These are phyloP conservation scores for Cliona cf. orientalis DNA, from an alignment of 37 sponge, comb jelly and placozoan species.

Conservation along the genomic window DNA sequence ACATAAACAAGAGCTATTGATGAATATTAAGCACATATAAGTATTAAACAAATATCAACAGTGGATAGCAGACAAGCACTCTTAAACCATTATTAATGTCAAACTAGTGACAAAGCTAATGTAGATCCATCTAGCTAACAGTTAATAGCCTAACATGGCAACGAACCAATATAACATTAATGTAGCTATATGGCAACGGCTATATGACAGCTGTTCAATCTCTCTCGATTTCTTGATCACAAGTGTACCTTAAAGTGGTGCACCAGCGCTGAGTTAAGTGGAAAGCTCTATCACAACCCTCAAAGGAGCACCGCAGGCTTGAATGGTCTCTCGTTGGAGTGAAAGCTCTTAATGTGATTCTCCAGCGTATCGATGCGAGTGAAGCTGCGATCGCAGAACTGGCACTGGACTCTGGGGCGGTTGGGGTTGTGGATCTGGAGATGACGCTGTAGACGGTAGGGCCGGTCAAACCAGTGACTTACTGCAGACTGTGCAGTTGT, in stretches of 20 bases:
- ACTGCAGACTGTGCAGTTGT: conserved; percentile 42
- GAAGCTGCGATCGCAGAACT: conserved; percentile 52
- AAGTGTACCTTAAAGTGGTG: conserved; percentile 61
- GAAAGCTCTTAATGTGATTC: conserved; percentile 57
- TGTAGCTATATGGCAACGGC: too few relatives aligned
- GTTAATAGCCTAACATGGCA: too few relatives aligned
- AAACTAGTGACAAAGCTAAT: too few relatives aligned
- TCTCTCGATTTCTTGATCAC: too few relatives aligned
- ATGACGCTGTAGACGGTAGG: conserved; percentile 58
- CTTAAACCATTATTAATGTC: too few relatives aligned
- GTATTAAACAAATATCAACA: too few relatives aligned
- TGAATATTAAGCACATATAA: too few relatives aligned
- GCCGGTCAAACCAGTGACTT: conserved; percentile 67
- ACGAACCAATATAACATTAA: too few relatives aligned
- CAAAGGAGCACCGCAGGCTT: conserved; percentile 41
- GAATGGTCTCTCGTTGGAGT: conserved; percentile 59
- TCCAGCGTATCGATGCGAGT: conserved; percentile 59
- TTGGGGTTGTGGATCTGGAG: conserved; percentile 71
- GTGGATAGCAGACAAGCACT: too few relatives aligned
- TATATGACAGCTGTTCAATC: too few relatives aligned
- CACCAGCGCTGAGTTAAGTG: conserved; percentile 47
- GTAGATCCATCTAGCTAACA: too few relatives aligned
- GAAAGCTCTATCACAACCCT: conserved; percentile 43
- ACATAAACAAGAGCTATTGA: too few relatives aligned
- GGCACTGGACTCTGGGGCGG: conserved; percentile 51